Conservation (phyloP, 2,888 invertebrate species). For the Osedax fenrisi region DNA sequence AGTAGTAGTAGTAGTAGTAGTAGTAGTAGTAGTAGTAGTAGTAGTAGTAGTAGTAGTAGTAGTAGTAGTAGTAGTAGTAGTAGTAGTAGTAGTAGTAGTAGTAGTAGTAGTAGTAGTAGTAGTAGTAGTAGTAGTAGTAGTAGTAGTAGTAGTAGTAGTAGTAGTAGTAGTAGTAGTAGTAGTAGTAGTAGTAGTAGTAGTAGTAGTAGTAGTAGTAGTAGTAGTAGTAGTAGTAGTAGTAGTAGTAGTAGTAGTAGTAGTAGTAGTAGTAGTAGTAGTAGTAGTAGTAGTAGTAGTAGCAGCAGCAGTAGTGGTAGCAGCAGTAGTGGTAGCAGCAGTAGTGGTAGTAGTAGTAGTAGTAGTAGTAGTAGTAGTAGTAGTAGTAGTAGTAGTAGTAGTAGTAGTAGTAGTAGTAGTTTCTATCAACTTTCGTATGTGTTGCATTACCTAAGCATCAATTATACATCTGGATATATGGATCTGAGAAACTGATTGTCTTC, state of each 20-base stretch:
- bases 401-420: no score
- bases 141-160: constrained; percentile 26
- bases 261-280: constrained; percentile 24
- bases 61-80: constrained; percentile 3
- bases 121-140: constrained; percentile 23
- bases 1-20: no score
- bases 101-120: constrained; percentile 19
- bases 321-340: not conserved
- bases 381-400: no score
- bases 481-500: no score
- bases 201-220: constrained; percentile 26
- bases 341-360: no score
- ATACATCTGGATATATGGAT: no score
- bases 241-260: constrained; percentile 20
- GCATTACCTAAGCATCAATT: no score
- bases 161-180: constrained; percentile 27
- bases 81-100: constrained; percentile 15
- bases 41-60: constrained; percentile 12
- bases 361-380: no score
- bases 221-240: constrained; percentile 24
- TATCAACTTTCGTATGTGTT: no score
- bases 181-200: constrained; percentile 26
- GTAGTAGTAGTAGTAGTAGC: constrained; percentile 21
- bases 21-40: constrained; percentile 1
- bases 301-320: constrained; percentile 17